Conservation (phyloP, 2,888 invertebrate genomes). For the Sarcophaga carnaria region DNA sequence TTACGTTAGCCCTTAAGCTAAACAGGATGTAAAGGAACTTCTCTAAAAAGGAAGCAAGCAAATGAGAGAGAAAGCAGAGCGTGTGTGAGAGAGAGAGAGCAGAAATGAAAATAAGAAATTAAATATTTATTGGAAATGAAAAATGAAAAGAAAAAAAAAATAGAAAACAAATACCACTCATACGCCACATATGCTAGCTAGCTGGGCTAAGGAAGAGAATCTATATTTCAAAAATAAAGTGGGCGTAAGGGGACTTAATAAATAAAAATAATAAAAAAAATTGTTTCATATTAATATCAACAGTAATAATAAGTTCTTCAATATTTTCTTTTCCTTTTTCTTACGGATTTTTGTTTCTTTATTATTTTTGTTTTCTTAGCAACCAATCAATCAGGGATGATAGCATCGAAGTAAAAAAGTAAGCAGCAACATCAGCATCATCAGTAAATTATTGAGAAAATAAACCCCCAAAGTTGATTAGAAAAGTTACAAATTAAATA, state of each 20-base stretch:
- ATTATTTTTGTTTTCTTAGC: background rate
- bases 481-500: background rate
- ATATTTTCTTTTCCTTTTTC: no score
- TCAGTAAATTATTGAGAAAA: background rate
- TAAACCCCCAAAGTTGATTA: background rate
- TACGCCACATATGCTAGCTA: constrained; percentile 47
- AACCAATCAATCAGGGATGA: background rate
- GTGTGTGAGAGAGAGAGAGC: background rate
- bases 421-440: background rate
- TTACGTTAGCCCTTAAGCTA: constrained; percentile 42
- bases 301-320: no score
- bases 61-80: background rate
- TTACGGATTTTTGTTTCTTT: background rate
- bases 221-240: background rate
- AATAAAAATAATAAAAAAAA: no score
- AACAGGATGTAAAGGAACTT: background rate
- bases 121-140: constrained; percentile 61
- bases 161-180: constrained; percentile 47
- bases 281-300: no score
- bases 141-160: constrained; percentile 33
- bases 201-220: background rate
- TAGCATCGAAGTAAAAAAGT: background rate
- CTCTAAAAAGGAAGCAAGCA: background rate
- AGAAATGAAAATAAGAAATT: constrained; percentile 45
- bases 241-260: background rate